Base-by-base conservation (phyloP, 2,113 vertebrate species). In the Clarias batrachus region DNA sequence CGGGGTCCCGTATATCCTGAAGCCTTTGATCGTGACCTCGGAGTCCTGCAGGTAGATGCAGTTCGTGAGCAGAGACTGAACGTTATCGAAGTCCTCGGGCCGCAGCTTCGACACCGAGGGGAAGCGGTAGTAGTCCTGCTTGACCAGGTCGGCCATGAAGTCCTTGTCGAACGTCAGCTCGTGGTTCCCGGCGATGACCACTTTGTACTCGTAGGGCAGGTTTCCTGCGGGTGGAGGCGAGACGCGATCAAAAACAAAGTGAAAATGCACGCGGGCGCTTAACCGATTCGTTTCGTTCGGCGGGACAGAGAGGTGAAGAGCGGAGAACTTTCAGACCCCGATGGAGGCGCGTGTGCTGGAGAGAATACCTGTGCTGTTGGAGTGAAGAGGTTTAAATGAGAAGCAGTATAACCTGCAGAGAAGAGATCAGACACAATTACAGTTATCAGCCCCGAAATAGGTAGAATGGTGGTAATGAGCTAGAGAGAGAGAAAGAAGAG, bases 81-180 rank as follows among this genome's bases (percentile, higher is more conserved):
- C 97, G 92, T 97, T 96, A 94, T 97, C 96, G 96, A 97, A 97
- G 94, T 97, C 97, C 95, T 97, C 97, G 82, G 96, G 96, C 94
- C 96, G 96, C 96, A 97, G 96, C 94, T 97, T 97, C 93, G 97
- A 97, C 92, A 97, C 96, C 60, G 97, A 97, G 87, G 96, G 97
- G 93, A 97, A 97, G 91, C 97, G 96, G 93, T 97, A 97, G 95
- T 97, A 97, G 95, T 97, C 97, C 96, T 97, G 97, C 95, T 97
- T 97, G 90, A 97, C 95, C 92, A 97, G 96, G 92, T 97, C 97
- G 88, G 96, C 94, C 96, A 97, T 97, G 95, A 97, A 97, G 95
- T 96, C 96, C 93, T 97, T 97, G 94, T 97, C 97, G 92, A 97
- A 97, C 90, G 97, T 97, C 94, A 97, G 95, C 95, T 97, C 97